These are phyloP conservation scores for Solen grandis DNA, from an alignment of 1,140 invertebrate species.

Conservation along the genomic window DNA sequence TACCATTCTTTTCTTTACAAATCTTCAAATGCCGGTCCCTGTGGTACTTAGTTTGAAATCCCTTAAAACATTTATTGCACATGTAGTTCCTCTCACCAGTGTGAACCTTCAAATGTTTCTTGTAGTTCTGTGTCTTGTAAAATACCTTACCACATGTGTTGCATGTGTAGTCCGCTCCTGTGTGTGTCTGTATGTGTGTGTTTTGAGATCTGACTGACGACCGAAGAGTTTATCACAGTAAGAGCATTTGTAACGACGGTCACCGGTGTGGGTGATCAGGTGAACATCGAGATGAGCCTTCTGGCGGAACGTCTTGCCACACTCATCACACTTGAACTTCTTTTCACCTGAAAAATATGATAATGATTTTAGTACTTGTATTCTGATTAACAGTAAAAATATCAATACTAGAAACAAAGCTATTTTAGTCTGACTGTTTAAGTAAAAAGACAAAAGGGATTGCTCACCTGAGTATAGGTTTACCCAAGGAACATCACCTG, in stretches of 20 bases:
- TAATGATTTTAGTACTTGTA: background rate
- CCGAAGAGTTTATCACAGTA: slow-evolving; percentile 80
- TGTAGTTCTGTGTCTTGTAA: slow-evolving; percentile 76
- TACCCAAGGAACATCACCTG: background rate
- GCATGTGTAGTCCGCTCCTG: slow-evolving; percentile 60
- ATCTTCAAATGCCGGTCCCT: slow-evolving; percentile 62
- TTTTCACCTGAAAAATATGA: slow-evolving; percentile 63
- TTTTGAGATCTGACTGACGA: slow-evolving; percentile 60
- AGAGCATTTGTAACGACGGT: slow-evolving; percentile 82
- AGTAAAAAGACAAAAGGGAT: background rate
- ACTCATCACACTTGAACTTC: slow-evolving; percentile 83
- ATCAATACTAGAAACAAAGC: background rate
- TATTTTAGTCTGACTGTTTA: background rate
- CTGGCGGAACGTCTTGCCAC: slow-evolving; percentile 83
- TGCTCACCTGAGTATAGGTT: too few species aligned
- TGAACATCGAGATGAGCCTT: slow-evolving; percentile 82
- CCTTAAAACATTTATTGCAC: slow-evolving; percentile 81
- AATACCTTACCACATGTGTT: slow-evolving; percentile 61
- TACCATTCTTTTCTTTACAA: slow-evolving; percentile 60
- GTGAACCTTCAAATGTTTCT: slow-evolving; percentile 82
- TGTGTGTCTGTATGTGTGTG: slow-evolving; percentile 67
- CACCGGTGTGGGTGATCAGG: slow-evolving; percentile 81
- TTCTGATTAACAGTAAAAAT: background rate
- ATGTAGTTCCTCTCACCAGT: slow-evolving; percentile 81
- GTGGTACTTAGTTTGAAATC: slow-evolving; percentile 68